Base-by-base conservation (phyloP, 2,113 vertebrate species). In the Caretta caretta region DNA sequence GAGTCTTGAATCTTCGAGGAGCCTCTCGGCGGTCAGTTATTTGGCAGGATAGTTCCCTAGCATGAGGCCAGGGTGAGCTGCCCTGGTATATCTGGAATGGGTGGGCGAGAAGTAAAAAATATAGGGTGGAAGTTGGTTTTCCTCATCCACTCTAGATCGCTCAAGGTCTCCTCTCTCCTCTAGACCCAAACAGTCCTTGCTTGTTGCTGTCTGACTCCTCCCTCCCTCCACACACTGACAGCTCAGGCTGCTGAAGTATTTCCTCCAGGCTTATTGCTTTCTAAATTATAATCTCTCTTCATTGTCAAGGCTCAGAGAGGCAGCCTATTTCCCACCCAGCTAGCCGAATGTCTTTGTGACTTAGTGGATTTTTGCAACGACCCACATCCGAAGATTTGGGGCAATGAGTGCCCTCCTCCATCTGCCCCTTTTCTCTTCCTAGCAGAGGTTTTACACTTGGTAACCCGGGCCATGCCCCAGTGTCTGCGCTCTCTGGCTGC, bases 251-350 rank as follows among this genome's bases (percentile, higher is more conserved):
- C 53, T 56, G 24, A 12, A 46, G 0, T 35, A 3, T 2, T 42
- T 17, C 53, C 14, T 11, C 54, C 4, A 6, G 9, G 46, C 17
- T 38, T 24, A 0, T 5, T 4, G 38, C 17, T 17, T 27, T 49
- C 14, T 53, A 24, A 0, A 0, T 2, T 31, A 0, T 1, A 2
- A 3, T 29, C 10, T 7, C 35, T 12, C 17, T 17, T 8, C 12
- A 35, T 65, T 16, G 2, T 3, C 0, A 3, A 2, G 12, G 65
- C 87, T 8, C 2, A 2, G 38, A 1, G 0, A 69, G 62, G 24
- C 31, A 38, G 59, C 46, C 8, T 10, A n/a, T 4, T 76, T 84
- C 76, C 42, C 35, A 3, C 13, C 3, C 3, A 35, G 35, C 10
- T 25, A 13, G 38, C 19, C 3, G 12, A 46, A 7, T 17, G 57